phyloP scores from a whole-genome alignment of 2,113 vertebrate genomes.

The Pterocles gutturalis region DNA sequence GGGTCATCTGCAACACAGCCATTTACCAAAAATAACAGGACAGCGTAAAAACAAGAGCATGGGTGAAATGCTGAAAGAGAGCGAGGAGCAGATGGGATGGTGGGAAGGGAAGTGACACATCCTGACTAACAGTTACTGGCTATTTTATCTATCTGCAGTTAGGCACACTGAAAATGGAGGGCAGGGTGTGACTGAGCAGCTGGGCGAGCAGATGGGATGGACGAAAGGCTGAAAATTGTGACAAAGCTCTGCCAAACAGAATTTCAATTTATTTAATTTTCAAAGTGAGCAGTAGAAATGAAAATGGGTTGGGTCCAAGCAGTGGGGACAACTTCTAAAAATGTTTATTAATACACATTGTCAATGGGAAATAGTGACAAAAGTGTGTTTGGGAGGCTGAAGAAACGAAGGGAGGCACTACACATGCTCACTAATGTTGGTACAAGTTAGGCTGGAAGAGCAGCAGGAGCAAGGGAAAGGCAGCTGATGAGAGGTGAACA shows the following conservation, averaged over 20 bases:
- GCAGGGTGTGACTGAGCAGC: constrained; percentile 65
- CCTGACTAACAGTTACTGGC: constrained; percentile 45
- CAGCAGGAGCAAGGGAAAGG: neutral
- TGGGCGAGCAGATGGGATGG: constrained; percentile 60
- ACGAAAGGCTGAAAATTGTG: constrained; percentile 64
- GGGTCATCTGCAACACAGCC: constrained; percentile 54
- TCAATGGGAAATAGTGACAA: neutral
- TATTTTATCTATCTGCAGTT: constrained; percentile 56
- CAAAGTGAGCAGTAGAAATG: constrained; percentile 45
- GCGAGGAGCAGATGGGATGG: constrained; percentile 41
- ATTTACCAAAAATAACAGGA: constrained; percentile 39
- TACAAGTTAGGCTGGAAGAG: neutral
- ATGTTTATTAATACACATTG: neutral
- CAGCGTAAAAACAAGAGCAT: neutral
- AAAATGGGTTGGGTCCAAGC: constrained; percentile 15
- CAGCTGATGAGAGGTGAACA: neutral
- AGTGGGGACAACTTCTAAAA: neutral
- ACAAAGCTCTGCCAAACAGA: constrained; percentile 56
- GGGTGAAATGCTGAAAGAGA: constrained; percentile 30
- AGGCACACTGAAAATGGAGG: constrained; percentile 44
- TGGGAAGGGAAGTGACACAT: constrained; percentile 63
- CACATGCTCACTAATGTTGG: neutral
- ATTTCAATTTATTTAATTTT: constrained; percentile 45
- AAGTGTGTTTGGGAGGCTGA: neutral
- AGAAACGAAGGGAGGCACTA: neutral